These are phyloP conservation scores for Perithous albicinctus DNA, from an alignment of 2,888 invertebrate genomes.

Conservation along the genomic window DNA sequence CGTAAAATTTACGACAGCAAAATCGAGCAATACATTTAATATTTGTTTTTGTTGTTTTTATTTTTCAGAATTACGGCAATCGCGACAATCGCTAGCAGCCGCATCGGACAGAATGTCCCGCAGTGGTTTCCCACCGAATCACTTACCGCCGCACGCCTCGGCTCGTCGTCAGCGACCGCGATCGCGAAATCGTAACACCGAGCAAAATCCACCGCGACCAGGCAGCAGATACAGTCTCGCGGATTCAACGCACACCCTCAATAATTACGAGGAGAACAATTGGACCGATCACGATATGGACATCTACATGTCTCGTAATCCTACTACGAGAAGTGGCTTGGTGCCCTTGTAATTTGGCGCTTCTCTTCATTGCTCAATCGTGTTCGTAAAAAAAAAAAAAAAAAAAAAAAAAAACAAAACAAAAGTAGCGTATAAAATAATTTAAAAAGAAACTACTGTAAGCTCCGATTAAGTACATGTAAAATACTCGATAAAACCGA, in stretches of 20 bases:
- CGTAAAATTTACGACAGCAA: background rate
- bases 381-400: slow-evolving; percentile 61
- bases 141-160: slow-evolving; percentile 86
- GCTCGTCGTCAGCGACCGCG: slow-evolving; percentile 90
- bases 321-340: slow-evolving; percentile 93
- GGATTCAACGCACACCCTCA: slow-evolving; percentile 93
- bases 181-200: slow-evolving; percentile 90
- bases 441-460: background rate
- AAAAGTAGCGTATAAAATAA: slow-evolving; percentile 18
- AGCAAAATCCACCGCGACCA: slow-evolving; percentile 87
- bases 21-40: background rate
- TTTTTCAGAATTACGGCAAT: slow-evolving; percentile 92
- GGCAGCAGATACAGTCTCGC: slow-evolving; percentile 92
- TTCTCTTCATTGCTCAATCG: slow-evolving; percentile 67
- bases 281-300: slow-evolving; percentile 99
- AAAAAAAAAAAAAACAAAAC: too few relatives aligned
- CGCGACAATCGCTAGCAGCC: slow-evolving; percentile 93
- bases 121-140: slow-evolving; percentile 89
- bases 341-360: slow-evolving; percentile 89
- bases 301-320: slow-evolving; percentile 97
- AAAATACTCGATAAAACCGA: background rate
- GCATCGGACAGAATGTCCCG: slow-evolving; percentile 93
- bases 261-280: slow-evolving; percentile 95
- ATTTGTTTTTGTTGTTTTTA: background rate
- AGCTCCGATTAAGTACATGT: slow-evolving; percentile 20